Conservation (phyloP, 2,888 invertebrate genomes). For the Siphlonurus alternatus region DNA sequence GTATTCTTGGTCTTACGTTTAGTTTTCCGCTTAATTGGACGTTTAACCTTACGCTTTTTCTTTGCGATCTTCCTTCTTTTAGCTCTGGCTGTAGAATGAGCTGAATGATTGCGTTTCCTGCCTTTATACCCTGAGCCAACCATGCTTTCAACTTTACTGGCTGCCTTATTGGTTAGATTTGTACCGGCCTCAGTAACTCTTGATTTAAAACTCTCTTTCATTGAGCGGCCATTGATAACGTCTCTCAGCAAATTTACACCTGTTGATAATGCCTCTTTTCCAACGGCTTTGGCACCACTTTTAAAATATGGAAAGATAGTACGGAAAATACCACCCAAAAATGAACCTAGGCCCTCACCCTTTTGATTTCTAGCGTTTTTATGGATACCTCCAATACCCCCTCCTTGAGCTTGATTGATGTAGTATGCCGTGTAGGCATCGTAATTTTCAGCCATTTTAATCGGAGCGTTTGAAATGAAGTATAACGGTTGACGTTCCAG, state of each 20-base stretch:
- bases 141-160: not conserved
- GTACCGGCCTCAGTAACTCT: constrained; percentile 3
- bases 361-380: constrained; percentile 10
- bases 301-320: constrained; percentile 9
- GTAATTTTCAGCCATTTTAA: not conserved
- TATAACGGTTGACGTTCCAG: not conserved
- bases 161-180: constrained; percentile 3
- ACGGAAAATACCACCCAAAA: constrained; percentile 13
- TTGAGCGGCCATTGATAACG: not conserved
- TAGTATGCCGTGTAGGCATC: too few species aligned
- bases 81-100: not conserved
- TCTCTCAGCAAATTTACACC: constrained; percentile 10
- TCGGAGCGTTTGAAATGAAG: not conserved
- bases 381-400: constrained; percentile 8
- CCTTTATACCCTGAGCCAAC: not conserved
- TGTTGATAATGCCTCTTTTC: constrained; percentile 8
- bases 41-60: not conserved
- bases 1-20: not conserved
- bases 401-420: too few species aligned
- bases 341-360: constrained; percentile 13
- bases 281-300: constrained; percentile 10
- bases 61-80: not conserved
- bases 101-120: not conserved
- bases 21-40: not conserved
- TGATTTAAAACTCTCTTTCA: not conserved